Evolutionary conservation across 2,888 invertebrate species (phyloP).

Genomic region (Phymatocera aterrima): DNA sequence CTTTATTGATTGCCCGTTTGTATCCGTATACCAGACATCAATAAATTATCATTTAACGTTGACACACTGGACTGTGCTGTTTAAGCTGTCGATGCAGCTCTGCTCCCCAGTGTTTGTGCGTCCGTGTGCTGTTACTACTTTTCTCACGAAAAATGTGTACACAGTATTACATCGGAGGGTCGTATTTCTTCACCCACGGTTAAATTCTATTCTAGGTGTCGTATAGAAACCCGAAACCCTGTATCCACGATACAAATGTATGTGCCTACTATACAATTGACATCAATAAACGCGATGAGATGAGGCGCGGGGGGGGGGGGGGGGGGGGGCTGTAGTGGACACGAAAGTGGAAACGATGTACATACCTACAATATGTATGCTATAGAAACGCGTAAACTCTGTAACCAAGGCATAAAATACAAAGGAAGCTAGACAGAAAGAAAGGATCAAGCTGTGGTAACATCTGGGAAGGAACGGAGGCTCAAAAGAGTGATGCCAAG

Average conservation of each 20-base stretch:
- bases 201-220: not conserved
- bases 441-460: slow-evolving; percentile 35
- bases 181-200: slow-evolving; percentile 28
- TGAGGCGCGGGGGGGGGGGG: not conserved
- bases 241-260: not conserved
- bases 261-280: too few species aligned
- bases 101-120: too few species aligned
- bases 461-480: slow-evolving; percentile 28
- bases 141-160: too few species aligned
- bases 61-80: not conserved
- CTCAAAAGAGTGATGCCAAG: slow-evolving; percentile 30
- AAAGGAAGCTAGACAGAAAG: not conserved
- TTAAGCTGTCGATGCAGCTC: too few species aligned
- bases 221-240: slow-evolving; percentile 18
- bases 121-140: too few species aligned
- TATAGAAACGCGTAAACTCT: too few species aligned
- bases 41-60: slow-evolving; percentile 16
- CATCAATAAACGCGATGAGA: too few species aligned
- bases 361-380: too few species aligned
- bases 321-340: not conserved
- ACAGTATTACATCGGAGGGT: not conserved
- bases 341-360: not conserved
- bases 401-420: too few species aligned
- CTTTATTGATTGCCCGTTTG: not conserved
- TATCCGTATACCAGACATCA: not conserved